These are phyloP conservation scores for Anoplolepis gracilipes DNA, from an alignment of 1,140 invertebrate species.

Conservation along the genomic window DNA sequence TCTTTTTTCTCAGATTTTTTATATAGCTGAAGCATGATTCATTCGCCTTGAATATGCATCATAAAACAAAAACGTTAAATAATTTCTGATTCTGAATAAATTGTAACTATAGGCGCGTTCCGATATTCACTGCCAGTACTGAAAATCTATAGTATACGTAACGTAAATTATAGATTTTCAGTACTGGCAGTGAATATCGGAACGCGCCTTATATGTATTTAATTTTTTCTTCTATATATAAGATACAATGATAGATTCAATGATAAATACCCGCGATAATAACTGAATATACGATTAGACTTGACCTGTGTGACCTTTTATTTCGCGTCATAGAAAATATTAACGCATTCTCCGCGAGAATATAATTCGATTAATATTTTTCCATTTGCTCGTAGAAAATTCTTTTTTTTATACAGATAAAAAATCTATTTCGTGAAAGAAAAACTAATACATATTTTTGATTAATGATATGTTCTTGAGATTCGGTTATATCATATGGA, in stretches of 20 bases:
- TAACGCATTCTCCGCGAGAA: neutral
- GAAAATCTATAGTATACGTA: too few relatives aligned
- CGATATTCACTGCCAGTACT: too few relatives aligned
- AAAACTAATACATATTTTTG: neutral
- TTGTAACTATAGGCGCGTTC: too few relatives aligned
- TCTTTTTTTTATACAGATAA: neutral
- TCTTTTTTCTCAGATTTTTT: conserved; percentile 20
- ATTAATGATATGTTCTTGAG: neutral
- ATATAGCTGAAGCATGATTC: conserved; percentile 39
- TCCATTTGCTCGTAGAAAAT: neutral
- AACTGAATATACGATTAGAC: conserved; percentile 15
- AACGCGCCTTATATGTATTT: neutral
- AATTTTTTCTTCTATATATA: neutral
- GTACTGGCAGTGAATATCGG: too few relatives aligned
- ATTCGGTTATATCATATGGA: neutral
- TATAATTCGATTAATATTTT: conserved; percentile 11
- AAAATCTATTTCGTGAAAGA: neutral
- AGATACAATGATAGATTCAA: neutral
- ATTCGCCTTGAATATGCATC: conserved; percentile 12
- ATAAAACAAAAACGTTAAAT: conserved; percentile 1
- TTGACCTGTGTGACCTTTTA: conserved; percentile 50
- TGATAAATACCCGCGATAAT: neutral
- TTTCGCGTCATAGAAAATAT: neutral
- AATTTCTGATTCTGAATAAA: neutral
- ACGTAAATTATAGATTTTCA: too few relatives aligned